Evolutionary conservation across 1,140 invertebrate species (phyloP), one percentile per base, ranked within the genome.

Genomic region (Zaprionus davidi): DNA sequence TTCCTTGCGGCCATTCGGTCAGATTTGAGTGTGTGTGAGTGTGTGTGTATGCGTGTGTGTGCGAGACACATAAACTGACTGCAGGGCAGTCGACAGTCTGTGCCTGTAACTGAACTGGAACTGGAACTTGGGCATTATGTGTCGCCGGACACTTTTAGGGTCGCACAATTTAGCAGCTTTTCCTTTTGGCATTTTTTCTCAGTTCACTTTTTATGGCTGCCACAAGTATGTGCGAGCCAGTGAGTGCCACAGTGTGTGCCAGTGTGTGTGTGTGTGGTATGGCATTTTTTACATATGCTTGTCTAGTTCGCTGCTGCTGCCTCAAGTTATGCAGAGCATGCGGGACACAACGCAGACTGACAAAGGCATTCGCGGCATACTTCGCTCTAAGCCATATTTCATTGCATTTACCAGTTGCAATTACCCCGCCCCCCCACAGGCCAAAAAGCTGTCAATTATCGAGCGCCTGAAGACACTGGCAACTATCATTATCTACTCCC

Each of bases 91-190:
- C 12, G 49, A 20, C 55, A 64, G 72, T 75, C 66, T 55, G 56
- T 36, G 22, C 22, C 38, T 57, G 17, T n/a, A 49, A 22, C 62
- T 55, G 26, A 64, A 59, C 68, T 76, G 68, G 38, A 71, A 71
- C 60, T 65, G 68, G 38, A 75, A 71, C 60, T 65, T 71, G 82
- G 82, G 71, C 83, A 88, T 88, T 87, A 87, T 87, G 84, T 88
- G 81, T 72, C 74, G 78, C 85, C 70, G 85, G 85, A 88, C 85
- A 88, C 85, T 85, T 88, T 88, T 88, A 84, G 82, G 85, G 85
- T 76, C 85, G 69, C 78, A 88, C 84, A 88, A 88, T 88, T 88
- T 88, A 88, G 84, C 72, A 86, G 87, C 84, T 86, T 87, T 84
- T 88, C 77, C 73, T 81, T 77, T 75, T 67, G 69, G 4, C 20